Percentiles rank a stretch among this genome's conserved stretches.
These are phyloP conservation scores for Ypsolopha scabrella DNA, from an alignment of 2,888 invertebrate species.

Conservation along the genomic window DNA sequence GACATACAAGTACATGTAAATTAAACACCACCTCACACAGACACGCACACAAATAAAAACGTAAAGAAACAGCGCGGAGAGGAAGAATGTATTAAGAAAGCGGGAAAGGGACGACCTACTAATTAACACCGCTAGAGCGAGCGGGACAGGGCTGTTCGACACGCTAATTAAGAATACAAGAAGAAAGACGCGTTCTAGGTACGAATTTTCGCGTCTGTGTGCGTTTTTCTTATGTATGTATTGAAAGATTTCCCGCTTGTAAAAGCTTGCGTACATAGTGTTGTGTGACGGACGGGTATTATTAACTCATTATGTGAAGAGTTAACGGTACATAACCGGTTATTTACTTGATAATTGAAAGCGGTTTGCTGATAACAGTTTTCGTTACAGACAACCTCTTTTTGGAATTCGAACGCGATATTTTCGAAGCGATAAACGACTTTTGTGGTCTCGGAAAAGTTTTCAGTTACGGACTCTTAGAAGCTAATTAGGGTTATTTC, in stretches of 20 bases:
- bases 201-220: constrained; percentile 51
- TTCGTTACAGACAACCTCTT: constrained; percentile 44
- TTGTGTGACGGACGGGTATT: constrained; percentile 27
- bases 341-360: constrained; percentile 68
- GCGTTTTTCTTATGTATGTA: constrained; percentile 29
- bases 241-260: constrained; percentile 44
- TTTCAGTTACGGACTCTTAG: no score
- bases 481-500: background rate
- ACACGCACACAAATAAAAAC: constrained; percentile 70
- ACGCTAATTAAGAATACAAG: constrained; percentile 80
- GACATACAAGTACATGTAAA: constrained; percentile 70
- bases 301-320: constrained; percentile 69
- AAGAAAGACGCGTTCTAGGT: constrained; percentile 73
- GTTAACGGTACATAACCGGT: constrained; percentile 57
- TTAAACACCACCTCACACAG: constrained; percentile 69
- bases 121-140: constrained; percentile 57
- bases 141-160: constrained; percentile 48
- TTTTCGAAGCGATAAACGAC: background rate
- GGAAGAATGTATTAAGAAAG: constrained; percentile 72
- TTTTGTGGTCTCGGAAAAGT: background rate
- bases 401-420: constrained; percentile 13
- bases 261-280: constrained; percentile 42
- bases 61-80: constrained; percentile 65
- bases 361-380: constrained; percentile 57
- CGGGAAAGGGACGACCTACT: constrained; percentile 62